Percentiles rank a stretch among this genome's conserved stretches.
Evolutionary conservation across 2,113 vertebrate species (phyloP).

Genomic region (Xiphophorus couchianus): DNA sequence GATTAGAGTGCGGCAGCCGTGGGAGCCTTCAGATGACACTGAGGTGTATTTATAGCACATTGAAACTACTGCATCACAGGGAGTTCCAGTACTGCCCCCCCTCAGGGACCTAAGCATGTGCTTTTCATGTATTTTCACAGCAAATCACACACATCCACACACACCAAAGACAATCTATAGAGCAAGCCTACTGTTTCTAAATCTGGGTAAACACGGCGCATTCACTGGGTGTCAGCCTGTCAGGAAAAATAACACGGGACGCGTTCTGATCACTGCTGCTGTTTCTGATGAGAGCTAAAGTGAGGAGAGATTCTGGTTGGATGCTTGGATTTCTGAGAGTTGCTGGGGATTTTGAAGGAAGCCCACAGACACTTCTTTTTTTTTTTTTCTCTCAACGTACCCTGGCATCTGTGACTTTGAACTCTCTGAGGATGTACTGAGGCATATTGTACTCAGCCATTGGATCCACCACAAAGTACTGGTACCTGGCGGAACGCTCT

Average conservation of each 20-base stretch:
- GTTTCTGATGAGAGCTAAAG: conserved; percentile 39
- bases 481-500: conserved; percentile 95
- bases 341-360: not conserved
- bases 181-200: conserved; percentile 36
- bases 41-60: conserved; percentile 77
- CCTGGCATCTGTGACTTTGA: conserved; percentile 96
- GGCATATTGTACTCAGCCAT: conserved; percentile 99
- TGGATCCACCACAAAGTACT: conserved; percentile 96
- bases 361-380: not conserved
- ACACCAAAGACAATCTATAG: conserved; percentile 24
- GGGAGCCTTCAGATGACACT: conserved; percentile 74
- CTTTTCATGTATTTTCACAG: conserved; percentile 70
- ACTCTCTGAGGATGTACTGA: conserved; percentile 95
- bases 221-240: conserved; percentile 60
- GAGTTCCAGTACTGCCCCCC: conserved; percentile 66
- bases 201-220: conserved; percentile 53
- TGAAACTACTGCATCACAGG: conserved; percentile 89
- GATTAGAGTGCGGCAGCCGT: conserved; percentile 67
- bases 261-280: conserved; percentile 51
- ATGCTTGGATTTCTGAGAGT: conserved; percentile 3
- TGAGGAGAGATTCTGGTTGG: conserved; percentile 42
- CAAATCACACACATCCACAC: conserved; percentile 17
- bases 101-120: conserved; percentile 56
- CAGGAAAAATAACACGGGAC: conserved; percentile 57
- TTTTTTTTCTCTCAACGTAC: conserved; percentile 71